These are phyloP conservation scores for Hyperoplus immaculatus DNA, from an alignment of 2,797 vertebrate genomes.

Conservation along the genomic window DNA sequence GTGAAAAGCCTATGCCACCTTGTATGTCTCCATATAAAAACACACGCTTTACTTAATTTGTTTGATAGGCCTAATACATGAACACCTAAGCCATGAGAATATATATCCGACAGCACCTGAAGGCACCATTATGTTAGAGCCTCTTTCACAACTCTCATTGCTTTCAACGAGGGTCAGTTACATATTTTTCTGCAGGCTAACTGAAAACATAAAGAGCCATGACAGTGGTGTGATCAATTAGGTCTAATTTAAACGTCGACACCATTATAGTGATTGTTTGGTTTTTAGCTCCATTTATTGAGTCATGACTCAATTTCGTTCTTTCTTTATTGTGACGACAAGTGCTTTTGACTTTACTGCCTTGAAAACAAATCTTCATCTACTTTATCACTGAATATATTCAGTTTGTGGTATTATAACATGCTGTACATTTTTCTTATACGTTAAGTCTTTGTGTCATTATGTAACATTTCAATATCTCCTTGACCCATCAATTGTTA, in stretches of 20 bases:
- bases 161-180: constrained; percentile 48
- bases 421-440: background rate
- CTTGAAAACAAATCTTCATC: too few relatives aligned
- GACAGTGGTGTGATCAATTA: background rate
- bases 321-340: too few relatives aligned
- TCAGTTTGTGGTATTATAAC: background rate
- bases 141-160: constrained; percentile 62
- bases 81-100: fast-evolving
- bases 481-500: constrained; percentile 2
- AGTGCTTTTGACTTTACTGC: too few relatives aligned
- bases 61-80: background rate
- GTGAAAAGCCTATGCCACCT: background rate
- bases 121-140: constrained; percentile 19
- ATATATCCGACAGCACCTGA: constrained; percentile 17
- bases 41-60: background rate
- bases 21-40: background rate
- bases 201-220: background rate
- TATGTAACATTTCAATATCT: background rate
- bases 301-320: too few relatives aligned
- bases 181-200: background rate
- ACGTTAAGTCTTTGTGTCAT: background rate
- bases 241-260: background rate
- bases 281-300: too few relatives aligned
- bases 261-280: too few relatives aligned
- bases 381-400: background rate